Evolutionary conservation across 2,888 invertebrate genomes (phyloP).

Genomic region (Synanthedon andrenaeformis): DNA sequence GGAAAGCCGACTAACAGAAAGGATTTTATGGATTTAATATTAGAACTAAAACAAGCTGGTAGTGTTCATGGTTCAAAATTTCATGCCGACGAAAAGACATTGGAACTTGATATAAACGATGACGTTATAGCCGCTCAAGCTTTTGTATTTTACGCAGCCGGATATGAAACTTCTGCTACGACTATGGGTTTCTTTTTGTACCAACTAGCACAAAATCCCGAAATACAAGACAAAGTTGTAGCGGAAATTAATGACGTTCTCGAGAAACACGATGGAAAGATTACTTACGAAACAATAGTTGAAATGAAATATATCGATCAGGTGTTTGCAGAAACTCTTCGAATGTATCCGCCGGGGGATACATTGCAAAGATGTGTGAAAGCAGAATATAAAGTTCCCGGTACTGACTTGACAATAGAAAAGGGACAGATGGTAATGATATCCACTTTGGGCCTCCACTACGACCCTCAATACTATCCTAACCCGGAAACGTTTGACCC

Average conservation of each 20-base stretch:
- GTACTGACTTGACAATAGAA: conserved; percentile 7
- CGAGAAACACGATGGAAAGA: background rate
- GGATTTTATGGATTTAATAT: conserved; percentile 33
- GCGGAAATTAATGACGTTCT: conserved; percentile 4
- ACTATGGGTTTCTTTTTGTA: conserved; percentile 6
- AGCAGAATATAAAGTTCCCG: conserved; percentile 7
- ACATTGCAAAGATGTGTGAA: conserved; percentile 3
- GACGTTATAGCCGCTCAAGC: conserved; percentile 5
- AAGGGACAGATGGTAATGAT: conserved; percentile 6
- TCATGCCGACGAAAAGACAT: background rate
- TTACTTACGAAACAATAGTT: background rate
- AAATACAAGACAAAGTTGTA: conserved; percentile 4
- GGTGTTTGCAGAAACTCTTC: conserved; percentile 4
- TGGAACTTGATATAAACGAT: conserved; percentile 2
- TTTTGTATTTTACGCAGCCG: conserved; percentile 6
- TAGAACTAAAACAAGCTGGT: conserved; percentile 2
- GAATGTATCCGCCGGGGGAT: background rate
- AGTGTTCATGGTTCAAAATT: conserved; percentile 1
- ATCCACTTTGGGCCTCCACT: conserved; percentile 8
- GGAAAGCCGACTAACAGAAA: conserved; percentile 22
- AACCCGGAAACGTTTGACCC: conserved; percentile 14
- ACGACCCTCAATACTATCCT: conserved; percentile 11
- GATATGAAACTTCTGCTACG: conserved; percentile 6
- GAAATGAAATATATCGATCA: conserved; percentile 3
- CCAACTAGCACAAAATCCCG: conserved; percentile 5